These are phyloP conservation scores for Todiramphus saurophagus DNA, from an alignment of 2,113 vertebrate species.

Conservation along the genomic window DNA sequence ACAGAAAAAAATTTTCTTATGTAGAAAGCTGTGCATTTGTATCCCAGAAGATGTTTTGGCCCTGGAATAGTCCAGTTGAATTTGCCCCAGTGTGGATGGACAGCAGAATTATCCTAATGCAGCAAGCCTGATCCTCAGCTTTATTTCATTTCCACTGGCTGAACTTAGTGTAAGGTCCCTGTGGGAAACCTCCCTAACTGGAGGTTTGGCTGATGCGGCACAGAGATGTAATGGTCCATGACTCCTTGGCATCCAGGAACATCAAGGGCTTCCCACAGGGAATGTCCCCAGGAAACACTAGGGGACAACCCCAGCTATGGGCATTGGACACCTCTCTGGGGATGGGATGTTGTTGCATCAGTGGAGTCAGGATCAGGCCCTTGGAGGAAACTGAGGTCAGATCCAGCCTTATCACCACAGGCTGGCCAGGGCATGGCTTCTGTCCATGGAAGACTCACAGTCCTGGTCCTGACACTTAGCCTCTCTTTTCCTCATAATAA, in stretches of 20 bases:
- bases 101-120: not conserved
- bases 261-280: accelerated
- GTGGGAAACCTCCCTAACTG: accelerated
- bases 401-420: not conserved
- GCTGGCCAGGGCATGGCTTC: not conserved
- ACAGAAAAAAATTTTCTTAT: not conserved
- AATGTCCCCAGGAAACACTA: not conserved
- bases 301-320: not conserved
- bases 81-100: not conserved
- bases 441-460: accelerated
- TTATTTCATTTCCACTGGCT: not conserved
- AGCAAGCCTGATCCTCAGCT: not conserved
- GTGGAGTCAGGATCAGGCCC: not conserved
- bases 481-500: not conserved
- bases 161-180: not conserved
- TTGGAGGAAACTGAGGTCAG: not conserved
- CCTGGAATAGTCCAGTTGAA: not conserved
- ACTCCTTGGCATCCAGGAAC: not conserved
- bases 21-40: accelerated
- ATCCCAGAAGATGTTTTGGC: not conserved
- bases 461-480: not conserved
- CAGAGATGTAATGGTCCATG: not conserved
- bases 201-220: not conserved
- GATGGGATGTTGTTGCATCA: not conserved
- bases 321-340: not conserved